These are phyloP conservation scores for Cnemophilus loriae DNA, from an alignment of 2,113 vertebrate species.

Conservation along the genomic window DNA sequence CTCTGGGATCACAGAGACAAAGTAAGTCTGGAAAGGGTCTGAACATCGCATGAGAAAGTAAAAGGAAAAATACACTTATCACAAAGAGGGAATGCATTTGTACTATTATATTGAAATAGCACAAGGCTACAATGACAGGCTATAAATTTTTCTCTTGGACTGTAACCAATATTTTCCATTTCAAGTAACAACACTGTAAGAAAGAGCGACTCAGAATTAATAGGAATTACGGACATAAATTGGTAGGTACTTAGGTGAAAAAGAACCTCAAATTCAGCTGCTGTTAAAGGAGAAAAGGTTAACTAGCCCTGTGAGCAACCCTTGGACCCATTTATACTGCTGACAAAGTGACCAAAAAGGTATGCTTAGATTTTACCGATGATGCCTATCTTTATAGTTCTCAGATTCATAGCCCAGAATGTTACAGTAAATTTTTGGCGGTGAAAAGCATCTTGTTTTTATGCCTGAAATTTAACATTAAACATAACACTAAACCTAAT, in stretches of 20 bases:
- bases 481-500: background rate
- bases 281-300: background rate
- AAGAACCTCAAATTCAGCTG: background rate
- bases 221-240: slow-evolving; percentile 17
- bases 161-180: slow-evolving; percentile 59
- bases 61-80: slow-evolving; percentile 56
- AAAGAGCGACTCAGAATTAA: slow-evolving; percentile 36
- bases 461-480: background rate
- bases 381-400: background rate
- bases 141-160: slow-evolving; percentile 51
- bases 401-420: background rate
- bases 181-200: slow-evolving; percentile 30
- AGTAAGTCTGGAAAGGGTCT: slow-evolving; percentile 8
- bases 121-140: slow-evolving; percentile 44
- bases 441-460: background rate
- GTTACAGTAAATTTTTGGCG: background rate
- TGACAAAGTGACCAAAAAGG: background rate
- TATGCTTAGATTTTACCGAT: background rate
- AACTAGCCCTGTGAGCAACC: background rate
- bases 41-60: background rate
- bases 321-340: background rate
- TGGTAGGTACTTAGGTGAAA: background rate
- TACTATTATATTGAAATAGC: slow-evolving; percentile 49
- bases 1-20: background rate
- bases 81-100: slow-evolving; percentile 28